Evolutionary conservation across 2,797 vertebrate genomes (phyloP).

Genomic region (Typhlichthys subterraneus): DNA sequence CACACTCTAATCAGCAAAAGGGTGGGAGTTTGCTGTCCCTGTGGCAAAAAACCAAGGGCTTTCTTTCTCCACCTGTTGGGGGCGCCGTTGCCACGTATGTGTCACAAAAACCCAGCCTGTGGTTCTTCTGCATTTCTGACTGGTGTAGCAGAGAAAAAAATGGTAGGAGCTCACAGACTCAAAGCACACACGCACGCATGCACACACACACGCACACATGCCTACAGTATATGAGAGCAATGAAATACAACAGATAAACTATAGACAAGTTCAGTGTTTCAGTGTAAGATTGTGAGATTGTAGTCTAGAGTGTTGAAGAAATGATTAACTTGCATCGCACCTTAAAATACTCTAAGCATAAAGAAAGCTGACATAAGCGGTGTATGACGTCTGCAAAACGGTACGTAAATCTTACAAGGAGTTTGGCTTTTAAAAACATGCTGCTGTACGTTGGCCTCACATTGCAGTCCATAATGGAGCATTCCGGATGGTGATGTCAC

Average conservation of each 20-base stretch:
- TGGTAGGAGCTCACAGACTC: constrained; percentile 10
- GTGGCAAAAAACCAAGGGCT: constrained; percentile 21
- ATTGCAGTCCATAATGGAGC: constrained; percentile 30
- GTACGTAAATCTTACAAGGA: constrained; percentile 42
- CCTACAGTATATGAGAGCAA: background rate
- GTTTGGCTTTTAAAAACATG: constrained; percentile 25
- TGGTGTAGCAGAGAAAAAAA: constrained; percentile 41
- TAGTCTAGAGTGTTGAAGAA: too few relatives aligned
- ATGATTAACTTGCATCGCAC: too few relatives aligned
- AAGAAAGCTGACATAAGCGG: constrained; percentile 18
- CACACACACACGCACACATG: constrained; percentile 25
- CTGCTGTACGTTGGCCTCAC: constrained; percentile 33
- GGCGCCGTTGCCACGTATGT: constrained; percentile 80
- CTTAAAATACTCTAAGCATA: background rate
- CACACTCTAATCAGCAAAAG: constrained; percentile 52
- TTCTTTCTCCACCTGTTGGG: constrained; percentile 71
- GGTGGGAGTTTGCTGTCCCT: constrained; percentile 45
- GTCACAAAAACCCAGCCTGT: constrained; percentile 37
- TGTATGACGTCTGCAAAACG: constrained; percentile 47
- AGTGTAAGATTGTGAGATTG: too few relatives aligned
- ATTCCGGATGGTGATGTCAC: constrained; percentile 27
- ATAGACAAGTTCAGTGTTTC: too few relatives aligned
- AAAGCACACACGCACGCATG: constrained; percentile 40
- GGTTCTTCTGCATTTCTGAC: constrained; percentile 57
- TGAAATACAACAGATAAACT: too few relatives aligned